Evolutionary conservation across 1,140 invertebrate genomes (phyloP).

Genomic region (Drosophila ananassae): DNA sequence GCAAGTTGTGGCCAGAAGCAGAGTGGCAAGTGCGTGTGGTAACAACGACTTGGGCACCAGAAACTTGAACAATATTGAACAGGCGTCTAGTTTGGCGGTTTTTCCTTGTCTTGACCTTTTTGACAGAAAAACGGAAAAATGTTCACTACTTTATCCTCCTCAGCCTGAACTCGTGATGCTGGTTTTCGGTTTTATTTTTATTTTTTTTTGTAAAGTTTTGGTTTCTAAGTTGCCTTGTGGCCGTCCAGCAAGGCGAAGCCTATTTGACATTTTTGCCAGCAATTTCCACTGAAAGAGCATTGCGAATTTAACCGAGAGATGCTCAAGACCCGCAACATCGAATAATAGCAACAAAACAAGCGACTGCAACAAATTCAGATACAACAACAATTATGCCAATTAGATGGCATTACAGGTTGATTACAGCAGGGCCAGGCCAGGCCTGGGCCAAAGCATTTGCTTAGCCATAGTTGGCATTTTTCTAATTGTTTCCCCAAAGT

Average conservation of each 20-base stretch:
- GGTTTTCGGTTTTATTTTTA: slow-evolving; percentile 68
- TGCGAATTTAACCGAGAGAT: slow-evolving; percentile 56
- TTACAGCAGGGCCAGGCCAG: slow-evolving; percentile 51
- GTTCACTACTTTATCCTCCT: slow-evolving; percentile 71
- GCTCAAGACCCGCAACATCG: slow-evolving; percentile 32
- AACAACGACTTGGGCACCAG: background rate
- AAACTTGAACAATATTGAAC: slow-evolving; percentile 35
- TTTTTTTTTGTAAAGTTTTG: slow-evolving; percentile 48
- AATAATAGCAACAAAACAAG: slow-evolving; percentile 35
- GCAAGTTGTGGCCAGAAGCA: slow-evolving; percentile 24
- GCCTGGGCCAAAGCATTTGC: slow-evolving; percentile 27
- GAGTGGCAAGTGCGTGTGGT: slow-evolving; percentile 50
- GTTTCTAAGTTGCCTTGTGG: slow-evolving; percentile 49
- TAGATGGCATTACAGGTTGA: slow-evolving; percentile 80
- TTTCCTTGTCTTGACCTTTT: slow-evolving; percentile 74
- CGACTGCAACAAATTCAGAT: slow-evolving; percentile 12
- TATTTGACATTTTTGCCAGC: slow-evolving; percentile 78
- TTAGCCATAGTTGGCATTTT: slow-evolving; percentile 61
- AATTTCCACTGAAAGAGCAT: slow-evolving; percentile 76
- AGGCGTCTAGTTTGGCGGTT: slow-evolving; percentile 59
- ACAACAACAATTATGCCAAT: slow-evolving; percentile 75
- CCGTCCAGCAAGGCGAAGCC: slow-evolving; percentile 58
- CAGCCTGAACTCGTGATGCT: slow-evolving; percentile 67
- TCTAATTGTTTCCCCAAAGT: slow-evolving; percentile 53
- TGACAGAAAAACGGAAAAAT: slow-evolving; percentile 68